Conservation (phyloP, 1,140 invertebrate genomes). For the Drosophila sp. region DNA sequence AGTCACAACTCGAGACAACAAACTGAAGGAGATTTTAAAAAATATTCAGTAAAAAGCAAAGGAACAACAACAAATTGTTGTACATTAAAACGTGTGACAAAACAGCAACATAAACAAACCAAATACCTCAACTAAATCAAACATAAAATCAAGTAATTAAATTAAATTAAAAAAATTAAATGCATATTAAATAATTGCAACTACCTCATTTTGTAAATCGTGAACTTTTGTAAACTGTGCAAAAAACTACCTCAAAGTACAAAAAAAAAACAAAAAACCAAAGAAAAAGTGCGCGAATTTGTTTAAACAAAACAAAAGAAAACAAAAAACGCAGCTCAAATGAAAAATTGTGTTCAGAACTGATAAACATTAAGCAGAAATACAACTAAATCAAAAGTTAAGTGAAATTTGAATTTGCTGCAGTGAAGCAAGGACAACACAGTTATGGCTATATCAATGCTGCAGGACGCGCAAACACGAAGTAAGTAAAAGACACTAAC, state of each 20-base stretch:
- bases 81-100: slow-evolving; percentile 37
- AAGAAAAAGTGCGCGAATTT: slow-evolving; percentile 41
- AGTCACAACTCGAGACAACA: slow-evolving; percentile 53
- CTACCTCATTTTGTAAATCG: slow-evolving; percentile 79
- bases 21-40: slow-evolving; percentile 18
- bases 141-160: slow-evolving; percentile 31
- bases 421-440: slow-evolving; percentile 23
- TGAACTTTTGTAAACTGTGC: slow-evolving; percentile 68
- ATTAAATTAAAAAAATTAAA: slow-evolving; percentile 16
- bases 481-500: slow-evolving; percentile 62
- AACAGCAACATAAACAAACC: slow-evolving; percentile 46
- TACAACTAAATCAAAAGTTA: slow-evolving; percentile 13
- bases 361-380: slow-evolving; percentile 32
- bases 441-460: slow-evolving; percentile 81
- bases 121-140: slow-evolving; percentile 59
- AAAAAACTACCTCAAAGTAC: slow-evolving; percentile 81
- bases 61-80: slow-evolving; percentile 15
- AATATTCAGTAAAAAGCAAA: background rate
- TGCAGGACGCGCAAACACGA: slow-evolving; percentile 84
- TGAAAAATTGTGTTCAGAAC: slow-evolving; percentile 58
- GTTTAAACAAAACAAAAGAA: slow-evolving; percentile 23
- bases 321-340: slow-evolving; percentile 54
- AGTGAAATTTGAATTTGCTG: slow-evolving; percentile 37
- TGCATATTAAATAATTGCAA: slow-evolving; percentile 54
- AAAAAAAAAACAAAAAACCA: slow-evolving; percentile 50